phyloP scores from a whole-genome alignment of 2,797 vertebrate species.

The Aulostomus chinensis region DNA sequence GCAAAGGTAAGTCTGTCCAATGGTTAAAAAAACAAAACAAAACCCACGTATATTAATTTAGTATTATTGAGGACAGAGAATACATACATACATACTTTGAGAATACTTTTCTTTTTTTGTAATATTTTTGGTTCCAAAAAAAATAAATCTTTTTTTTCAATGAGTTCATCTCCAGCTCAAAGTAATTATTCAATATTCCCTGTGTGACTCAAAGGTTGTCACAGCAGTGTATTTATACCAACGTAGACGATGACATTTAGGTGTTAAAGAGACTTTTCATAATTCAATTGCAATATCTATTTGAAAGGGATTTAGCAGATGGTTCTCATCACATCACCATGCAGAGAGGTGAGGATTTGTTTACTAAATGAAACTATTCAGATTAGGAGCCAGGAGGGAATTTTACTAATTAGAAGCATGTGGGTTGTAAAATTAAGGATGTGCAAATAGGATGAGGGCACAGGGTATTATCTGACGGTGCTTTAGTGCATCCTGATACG shows the following conservation, averaged over 20 bases:
- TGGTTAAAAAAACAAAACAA: too few relatives aligned
- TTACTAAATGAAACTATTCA: constrained; percentile 38
- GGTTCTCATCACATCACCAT: constrained; percentile 9
- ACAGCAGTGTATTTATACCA: too few relatives aligned
- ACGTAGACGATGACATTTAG: too few relatives aligned
- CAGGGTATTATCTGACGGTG: constrained; percentile 21
- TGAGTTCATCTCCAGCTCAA: neutral
- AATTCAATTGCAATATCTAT: neutral
- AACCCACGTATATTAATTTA: too few relatives aligned
- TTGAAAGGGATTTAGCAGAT: constrained; percentile 21
- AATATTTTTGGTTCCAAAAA: too few relatives aligned
- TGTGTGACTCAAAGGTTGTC: neutral
- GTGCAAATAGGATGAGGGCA: constrained; percentile 26
- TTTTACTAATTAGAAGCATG: constrained; percentile 53
- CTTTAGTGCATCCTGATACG: neutral
- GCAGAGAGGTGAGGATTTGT: constrained; percentile 30
- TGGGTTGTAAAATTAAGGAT: constrained; percentile 38
- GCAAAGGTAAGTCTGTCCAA: too few relatives aligned
- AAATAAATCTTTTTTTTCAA: too few relatives aligned
- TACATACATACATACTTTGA: too few relatives aligned
- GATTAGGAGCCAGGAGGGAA: constrained; percentile 33
- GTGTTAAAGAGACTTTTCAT: too few relatives aligned
- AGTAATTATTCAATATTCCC: neutral
- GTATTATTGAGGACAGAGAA: too few relatives aligned
- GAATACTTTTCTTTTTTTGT: too few relatives aligned